A percentile compares a stretch with the other conserved stretches of the same genome.
Evolutionary conservation across 2,113 vertebrate species (phyloP).

Genomic region (Cochlearius cochlearius): DNA sequence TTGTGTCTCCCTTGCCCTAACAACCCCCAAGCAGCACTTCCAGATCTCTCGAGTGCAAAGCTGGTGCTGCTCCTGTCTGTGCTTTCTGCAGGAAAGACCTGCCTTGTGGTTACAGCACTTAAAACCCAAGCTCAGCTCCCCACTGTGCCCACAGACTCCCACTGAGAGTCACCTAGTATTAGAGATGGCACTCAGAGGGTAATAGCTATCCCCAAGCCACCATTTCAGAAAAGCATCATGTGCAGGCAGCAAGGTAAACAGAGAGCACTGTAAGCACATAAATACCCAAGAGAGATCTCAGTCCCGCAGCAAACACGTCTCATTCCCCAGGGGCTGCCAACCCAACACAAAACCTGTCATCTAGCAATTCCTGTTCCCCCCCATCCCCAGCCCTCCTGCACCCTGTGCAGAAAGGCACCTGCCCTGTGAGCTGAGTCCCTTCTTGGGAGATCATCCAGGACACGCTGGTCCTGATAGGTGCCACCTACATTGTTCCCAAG

Average conservation of each 20-base stretch:
- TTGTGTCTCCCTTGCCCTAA: not conserved
- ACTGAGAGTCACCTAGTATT: not conserved
- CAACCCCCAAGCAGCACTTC: not conserved
- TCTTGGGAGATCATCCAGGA: not conserved
- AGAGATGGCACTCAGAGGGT: not conserved
- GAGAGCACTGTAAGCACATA: not conserved
- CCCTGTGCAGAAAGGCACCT: not conserved
- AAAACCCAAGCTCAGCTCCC: not conserved
- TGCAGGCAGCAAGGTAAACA: not conserved
- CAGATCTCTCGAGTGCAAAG: not conserved
- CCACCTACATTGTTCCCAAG: not conserved
- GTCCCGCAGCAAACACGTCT: not conserved
- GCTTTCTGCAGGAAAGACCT: not conserved
- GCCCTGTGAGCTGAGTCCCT: accelerated
- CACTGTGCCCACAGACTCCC: not conserved
- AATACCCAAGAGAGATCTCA: not conserved
- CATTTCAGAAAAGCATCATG: not conserved
- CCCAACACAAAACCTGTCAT: not conserved
- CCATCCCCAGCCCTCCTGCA: not conserved
- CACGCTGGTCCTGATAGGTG: not conserved
- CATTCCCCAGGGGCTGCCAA: not conserved
- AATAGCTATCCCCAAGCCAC: not conserved
- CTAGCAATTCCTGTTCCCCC: not conserved
- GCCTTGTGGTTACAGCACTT: not conserved
- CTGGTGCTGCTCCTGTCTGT: not conserved